phyloP scores from a whole-genome alignment of 2,888 invertebrate species.

The Lysandra bellargus region DNA sequence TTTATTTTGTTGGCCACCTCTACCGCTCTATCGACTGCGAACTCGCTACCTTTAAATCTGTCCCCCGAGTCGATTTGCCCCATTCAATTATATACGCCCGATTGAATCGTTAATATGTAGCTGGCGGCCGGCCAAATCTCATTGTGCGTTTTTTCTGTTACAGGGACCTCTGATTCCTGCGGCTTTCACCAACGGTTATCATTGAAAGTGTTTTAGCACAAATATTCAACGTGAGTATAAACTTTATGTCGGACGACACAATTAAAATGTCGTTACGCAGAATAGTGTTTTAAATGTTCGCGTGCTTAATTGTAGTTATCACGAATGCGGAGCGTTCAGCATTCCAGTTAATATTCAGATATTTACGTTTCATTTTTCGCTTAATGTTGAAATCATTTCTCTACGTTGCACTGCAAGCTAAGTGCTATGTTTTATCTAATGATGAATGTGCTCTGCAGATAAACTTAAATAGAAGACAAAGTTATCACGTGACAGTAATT shows the following conservation, averaged over 20 bases:
- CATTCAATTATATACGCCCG: conserved; percentile 59
- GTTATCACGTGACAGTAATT: neutral
- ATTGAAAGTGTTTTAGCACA: conserved; percentile 86
- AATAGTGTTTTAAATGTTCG: conserved; percentile 54
- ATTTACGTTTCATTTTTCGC: conserved; percentile 48
- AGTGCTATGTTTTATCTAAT: neutral
- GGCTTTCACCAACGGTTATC: conserved; percentile 99
- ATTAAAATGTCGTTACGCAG: conserved; percentile 66
- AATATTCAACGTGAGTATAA: conserved; percentile 77
- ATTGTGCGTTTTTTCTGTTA: conserved; percentile 61
- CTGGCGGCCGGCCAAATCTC: conserved; percentile 28
- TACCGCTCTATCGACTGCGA: conserved; percentile 72
- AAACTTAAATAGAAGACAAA: neutral
- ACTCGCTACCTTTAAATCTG: conserved; percentile 77
- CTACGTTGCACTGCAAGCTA: neutral
- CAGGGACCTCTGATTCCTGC: conserved; percentile 98
- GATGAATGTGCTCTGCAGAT: neutral
- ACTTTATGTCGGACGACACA: conserved; percentile 43
- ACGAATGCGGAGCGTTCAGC: conserved; percentile 49
- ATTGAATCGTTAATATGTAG: conserved; percentile 26
- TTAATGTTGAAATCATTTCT: conserved; percentile 18
- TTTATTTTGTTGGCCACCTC: conserved; percentile 76
- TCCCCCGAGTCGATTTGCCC: conserved; percentile 68
- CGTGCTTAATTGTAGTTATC: conserved; percentile 55
- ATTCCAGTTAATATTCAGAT: conserved; percentile 52